Base-by-base conservation (phyloP, 2,113 vertebrate genomes). In the Triplophysa tibetana region DNA sequence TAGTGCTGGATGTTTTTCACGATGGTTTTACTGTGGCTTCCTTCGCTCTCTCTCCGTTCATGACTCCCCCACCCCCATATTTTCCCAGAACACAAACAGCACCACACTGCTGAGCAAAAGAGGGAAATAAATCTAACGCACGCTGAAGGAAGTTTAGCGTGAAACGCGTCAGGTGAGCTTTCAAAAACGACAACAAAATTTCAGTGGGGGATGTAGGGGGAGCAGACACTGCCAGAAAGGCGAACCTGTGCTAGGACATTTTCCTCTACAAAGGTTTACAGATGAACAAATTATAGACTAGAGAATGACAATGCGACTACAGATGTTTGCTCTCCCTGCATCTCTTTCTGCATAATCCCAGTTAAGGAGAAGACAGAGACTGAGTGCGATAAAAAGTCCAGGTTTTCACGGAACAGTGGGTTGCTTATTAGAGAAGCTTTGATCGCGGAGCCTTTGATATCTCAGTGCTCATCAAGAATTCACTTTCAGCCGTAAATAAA, bases 401-500 rank as follows among this genome's bases (percentile, higher is more conserved):
- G 92, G 92, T 91, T 92, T 83, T 93, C 92, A 94, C 90, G 93
- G 93, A 96, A 96, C 95, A 94, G 93, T 96, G 91, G 94, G 95
- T 94, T 95, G 94, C 97, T 99, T 98, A 99, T 98, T 99, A 99
- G 96, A 96, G 94, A 91, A 86, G 92, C 95, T 99, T 99, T 98
- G 96, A 98, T 98, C 96, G 95, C 76, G 87, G 87, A 92, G 87
- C 93, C 97, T 99, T 99, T 99, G 98, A 99, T 98, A 97, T 98
- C 94, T 90, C 77, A 88, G 94, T 92, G 93, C 96, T 98, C 96
- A 99, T 99, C 97, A 98, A 98, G 96, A 98, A 99, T 99, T 99
- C 97, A 98, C 96, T 99, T 98, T 98, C 96, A 99, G 95, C 94
- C 89, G 94, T 97, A 98, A 98, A 98, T 98, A 97, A 96, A 98